phyloP scores from a whole-genome alignment of 2,113 vertebrate species.

The Chroicocephalus ridibundus region DNA sequence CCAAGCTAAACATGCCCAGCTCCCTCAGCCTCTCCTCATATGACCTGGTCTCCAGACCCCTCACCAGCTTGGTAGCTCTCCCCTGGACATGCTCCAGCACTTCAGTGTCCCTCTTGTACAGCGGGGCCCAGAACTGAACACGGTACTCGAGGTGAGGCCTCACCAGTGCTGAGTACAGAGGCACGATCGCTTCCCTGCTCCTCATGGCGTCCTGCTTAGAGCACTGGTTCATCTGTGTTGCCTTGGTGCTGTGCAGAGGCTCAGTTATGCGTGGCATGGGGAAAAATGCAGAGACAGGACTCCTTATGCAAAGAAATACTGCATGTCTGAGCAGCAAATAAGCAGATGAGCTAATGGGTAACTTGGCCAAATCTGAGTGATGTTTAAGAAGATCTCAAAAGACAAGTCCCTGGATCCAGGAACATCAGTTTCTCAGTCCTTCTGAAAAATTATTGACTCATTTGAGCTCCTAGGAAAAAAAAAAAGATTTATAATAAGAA shows the following conservation, averaged over 20 bases:
- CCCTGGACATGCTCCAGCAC: too few species aligned
- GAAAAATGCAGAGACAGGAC: neutral
- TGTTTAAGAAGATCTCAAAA: neutral
- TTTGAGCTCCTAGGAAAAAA: neutral
- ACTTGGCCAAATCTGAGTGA: neutral
- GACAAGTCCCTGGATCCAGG: neutral
- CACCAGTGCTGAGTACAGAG: too few species aligned
- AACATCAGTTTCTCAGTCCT: neutral
- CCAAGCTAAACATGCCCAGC: too few species aligned
- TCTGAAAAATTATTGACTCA: neutral
- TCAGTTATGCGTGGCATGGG: neutral
- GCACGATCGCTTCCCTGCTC: too few species aligned
- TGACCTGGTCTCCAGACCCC: too few species aligned
- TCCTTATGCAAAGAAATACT: neutral
- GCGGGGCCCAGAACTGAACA: too few species aligned
- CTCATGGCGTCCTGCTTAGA: neutral
- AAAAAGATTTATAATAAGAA: neutral
- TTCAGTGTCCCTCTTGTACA: too few species aligned
- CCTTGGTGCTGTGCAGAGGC: neutral
- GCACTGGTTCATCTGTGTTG: neutral
- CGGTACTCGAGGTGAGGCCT: too few species aligned
- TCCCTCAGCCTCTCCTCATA: too few species aligned
- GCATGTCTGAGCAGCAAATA: neutral
- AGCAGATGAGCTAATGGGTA: neutral
- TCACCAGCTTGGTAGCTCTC: too few species aligned